Percentiles rank a stretch among this genome's conserved stretches.
These are phyloP conservation scores for Unio pictorum DNA, from an alignment of 2,888 invertebrate species.

Conservation along the genomic window DNA sequence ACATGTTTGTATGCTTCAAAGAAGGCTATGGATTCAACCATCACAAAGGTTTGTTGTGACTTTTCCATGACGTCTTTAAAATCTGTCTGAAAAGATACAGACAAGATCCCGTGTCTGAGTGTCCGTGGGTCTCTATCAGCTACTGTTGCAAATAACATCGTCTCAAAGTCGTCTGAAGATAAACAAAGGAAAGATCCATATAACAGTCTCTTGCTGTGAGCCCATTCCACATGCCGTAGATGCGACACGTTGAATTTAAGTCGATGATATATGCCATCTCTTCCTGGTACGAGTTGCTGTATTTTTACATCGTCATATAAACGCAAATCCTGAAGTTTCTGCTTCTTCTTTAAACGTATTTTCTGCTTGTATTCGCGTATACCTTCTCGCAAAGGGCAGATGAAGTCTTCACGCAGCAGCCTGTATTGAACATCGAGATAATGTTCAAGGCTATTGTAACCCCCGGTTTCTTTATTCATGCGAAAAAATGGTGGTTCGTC, in stretches of 20 bases:
- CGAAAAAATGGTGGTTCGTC: constrained; percentile 72
- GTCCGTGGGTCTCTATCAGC: constrained; percentile 37
- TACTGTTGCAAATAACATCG: constrained; percentile 79
- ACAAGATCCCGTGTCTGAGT: constrained; percentile 40
- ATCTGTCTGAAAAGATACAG: constrained; percentile 32
- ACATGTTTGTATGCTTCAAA: constrained; percentile 87
- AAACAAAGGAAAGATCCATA: constrained; percentile 83
- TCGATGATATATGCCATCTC: neutral
- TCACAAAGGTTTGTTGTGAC: constrained; percentile 66
- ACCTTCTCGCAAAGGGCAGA: constrained; percentile 81
- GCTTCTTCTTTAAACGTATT: no score
- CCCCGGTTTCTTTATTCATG: constrained; percentile 77
- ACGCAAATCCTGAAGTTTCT: constrained; percentile 9
- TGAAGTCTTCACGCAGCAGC: constrained; percentile 85
- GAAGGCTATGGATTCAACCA: constrained; percentile 85
- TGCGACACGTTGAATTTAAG: neutral
- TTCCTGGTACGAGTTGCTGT: neutral
- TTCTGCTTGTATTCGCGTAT: constrained; percentile 9
- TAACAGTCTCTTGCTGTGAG: constrained; percentile 77
- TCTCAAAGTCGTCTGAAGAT: constrained; percentile 79
- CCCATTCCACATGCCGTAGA: constrained; percentile 62
- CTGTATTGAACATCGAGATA: constrained; percentile 86
- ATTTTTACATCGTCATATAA: constrained; percentile 12
- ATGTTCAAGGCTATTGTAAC: constrained; percentile 78
- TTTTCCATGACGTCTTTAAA: constrained; percentile 9